These are phyloP conservation scores for Drosophila mulleri DNA, from an alignment of 2,888 invertebrate species.

Conservation along the genomic window DNA sequence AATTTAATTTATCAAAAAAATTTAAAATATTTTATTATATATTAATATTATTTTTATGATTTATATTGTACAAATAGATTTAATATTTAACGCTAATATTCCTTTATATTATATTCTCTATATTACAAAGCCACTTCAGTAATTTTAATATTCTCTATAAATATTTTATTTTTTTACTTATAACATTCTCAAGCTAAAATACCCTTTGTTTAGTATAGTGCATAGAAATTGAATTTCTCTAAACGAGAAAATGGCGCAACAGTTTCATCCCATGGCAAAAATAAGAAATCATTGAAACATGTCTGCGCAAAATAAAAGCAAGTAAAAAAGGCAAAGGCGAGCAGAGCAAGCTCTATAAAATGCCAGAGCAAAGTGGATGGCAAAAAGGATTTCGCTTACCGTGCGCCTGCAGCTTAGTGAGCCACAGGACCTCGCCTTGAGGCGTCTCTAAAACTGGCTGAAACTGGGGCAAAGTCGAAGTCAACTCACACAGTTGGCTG, in stretches of 20 bases:
- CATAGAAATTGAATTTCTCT: slow-evolving; percentile 61
- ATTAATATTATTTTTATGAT: no score
- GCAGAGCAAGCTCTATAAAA: slow-evolving; percentile 41
- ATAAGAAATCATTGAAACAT: slow-evolving; percentile 81
- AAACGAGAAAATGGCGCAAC: slow-evolving; percentile 75
- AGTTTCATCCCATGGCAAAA: slow-evolving; percentile 70
- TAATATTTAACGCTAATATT: no score
- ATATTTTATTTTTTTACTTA: neutral
- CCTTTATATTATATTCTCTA: no score
- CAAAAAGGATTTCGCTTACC: slow-evolving; percentile 70
- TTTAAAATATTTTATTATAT: no score
- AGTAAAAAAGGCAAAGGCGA: slow-evolving; percentile 21
- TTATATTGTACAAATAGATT: no score
- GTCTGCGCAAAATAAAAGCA: slow-evolving; percentile 51
- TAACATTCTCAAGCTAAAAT: neutral
- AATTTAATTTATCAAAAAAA: no score
- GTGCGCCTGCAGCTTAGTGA: slow-evolving; percentile 47
- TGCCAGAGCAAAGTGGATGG: slow-evolving; percentile 56
- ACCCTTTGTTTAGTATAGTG: neutral
- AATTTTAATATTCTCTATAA: neutral
- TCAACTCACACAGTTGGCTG: slow-evolving; percentile 56
- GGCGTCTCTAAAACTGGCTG: slow-evolving; percentile 39
- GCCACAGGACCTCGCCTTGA: slow-evolving; percentile 38
- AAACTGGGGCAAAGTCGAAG: slow-evolving; percentile 74
- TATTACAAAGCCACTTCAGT: no score